Evolutionary conservation across 2,113 vertebrate species (phyloP).

Genomic region (Apodemus sylvaticus): DNA sequence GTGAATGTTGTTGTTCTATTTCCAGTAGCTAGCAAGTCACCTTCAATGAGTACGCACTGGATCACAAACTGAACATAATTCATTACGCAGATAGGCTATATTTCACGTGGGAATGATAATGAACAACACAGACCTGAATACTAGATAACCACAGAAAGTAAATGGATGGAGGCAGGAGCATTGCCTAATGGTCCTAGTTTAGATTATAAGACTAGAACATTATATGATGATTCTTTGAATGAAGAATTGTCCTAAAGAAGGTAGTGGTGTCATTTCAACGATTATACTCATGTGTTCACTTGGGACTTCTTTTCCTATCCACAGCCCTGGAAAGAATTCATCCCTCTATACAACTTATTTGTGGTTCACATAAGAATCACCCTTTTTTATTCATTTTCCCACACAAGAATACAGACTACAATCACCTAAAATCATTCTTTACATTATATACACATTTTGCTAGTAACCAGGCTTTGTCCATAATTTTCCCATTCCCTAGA

Average conservation of each 20-base stretch:
- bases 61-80: slow-evolving; percentile 12
- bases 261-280: background rate
- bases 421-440: background rate
- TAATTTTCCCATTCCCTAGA: background rate
- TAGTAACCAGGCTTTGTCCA: background rate
- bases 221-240: background rate
- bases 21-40: background rate
- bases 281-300: background rate
- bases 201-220: background rate
- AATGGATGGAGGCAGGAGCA: background rate
- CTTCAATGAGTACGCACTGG: slow-evolving; percentile 41
- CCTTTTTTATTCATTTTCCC: slow-evolving; percentile 35
- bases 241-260: background rate
- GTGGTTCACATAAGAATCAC: background rate
- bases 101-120: background rate
- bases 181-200: background rate
- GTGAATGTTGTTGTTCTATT: background rate
- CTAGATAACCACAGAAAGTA: background rate
- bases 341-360: background rate
- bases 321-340: background rate
- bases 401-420: background rate
- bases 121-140: background rate
- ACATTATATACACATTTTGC: slow-evolving; percentile 7
- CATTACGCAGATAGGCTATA: background rate
- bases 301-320: background rate